A percentile compares a stretch with the other conserved stretches of the same genome.
Conservation (phyloP, 1,140 invertebrate species). For the Zaprionus gabonicus region DNA sequence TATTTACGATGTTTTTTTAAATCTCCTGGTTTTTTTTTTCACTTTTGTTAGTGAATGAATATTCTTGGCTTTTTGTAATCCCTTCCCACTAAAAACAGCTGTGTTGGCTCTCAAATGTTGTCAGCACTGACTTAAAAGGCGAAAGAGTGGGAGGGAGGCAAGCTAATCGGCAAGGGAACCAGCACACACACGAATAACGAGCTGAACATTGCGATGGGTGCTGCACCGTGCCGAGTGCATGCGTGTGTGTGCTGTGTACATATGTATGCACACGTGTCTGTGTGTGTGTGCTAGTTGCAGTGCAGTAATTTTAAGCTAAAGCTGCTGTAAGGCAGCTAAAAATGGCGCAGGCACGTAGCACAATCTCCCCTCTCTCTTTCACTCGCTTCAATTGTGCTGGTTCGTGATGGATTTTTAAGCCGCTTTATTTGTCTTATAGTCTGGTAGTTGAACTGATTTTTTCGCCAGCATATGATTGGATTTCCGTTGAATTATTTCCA, state of each 20-base stretch:
- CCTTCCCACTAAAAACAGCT: neutral
- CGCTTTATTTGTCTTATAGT: constrained; percentile 42
- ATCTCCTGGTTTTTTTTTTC: neutral
- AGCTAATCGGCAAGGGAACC: neutral
- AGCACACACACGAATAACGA: neutral
- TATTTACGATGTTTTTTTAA: too few species aligned
- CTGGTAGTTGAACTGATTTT: constrained; percentile 43
- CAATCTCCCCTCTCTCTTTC: neutral
- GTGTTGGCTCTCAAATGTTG: neutral
- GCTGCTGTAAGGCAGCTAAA: constrained; percentile 56
- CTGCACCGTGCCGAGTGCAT: constrained; percentile 26
- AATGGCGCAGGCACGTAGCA: constrained; percentile 62
- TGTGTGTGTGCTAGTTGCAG: constrained; percentile 19
- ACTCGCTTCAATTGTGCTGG: neutral
- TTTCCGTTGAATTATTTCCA: constrained; percentile 53
- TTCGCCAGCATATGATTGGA: constrained; percentile 19
- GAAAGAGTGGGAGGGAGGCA: neutral
- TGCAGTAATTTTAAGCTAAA: constrained; percentile 71
- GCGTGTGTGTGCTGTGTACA: neutral
- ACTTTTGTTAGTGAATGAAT: neutral
- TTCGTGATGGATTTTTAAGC: constrained; percentile 59
- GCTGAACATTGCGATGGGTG: constrained; percentile 24
- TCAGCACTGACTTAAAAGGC: neutral
- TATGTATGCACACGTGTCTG: neutral
- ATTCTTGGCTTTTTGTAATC: neutral